Evolutionary conservation across 2,797 vertebrate genomes (phyloP), one percentile per base, ranked within the genome.

Genomic region (Gastrophryne carolinensis): DNA sequence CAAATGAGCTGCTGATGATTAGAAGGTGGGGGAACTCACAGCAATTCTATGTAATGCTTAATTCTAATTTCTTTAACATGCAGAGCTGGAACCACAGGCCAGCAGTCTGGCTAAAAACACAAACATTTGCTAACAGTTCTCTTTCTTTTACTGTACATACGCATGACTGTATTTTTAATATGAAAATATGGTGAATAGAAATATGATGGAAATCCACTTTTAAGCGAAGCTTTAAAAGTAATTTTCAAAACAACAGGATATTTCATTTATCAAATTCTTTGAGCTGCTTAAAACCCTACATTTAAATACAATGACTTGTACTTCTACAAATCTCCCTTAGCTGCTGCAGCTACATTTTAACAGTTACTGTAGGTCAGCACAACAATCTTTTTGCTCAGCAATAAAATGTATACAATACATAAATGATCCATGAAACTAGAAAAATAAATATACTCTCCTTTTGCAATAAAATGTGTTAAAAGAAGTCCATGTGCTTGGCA

Each of bases 181-280:
- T 58, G 41, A 26, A 75, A 60, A 50, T 57, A 52, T 47, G 29
- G 29, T 65, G 37, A 61, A 61, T 68, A 39, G 44, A 68, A 60
- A 68, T 61, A 39, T 52, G 30, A 75, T 68, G 54, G 67, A 68
- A 67, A 41, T 61, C 64, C 24, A 61, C 67, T 74, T 75, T 75
- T 68, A 68, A 34, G 54, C 41, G 73, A 67, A 68, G 64, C 57
- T 68, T 68, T 68, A 67, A 68, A 75, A 62, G 73, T 62, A 68
- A 75, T 75, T 58, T 68, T 35, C 44, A 52, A 69, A 75, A 61
- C 73, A 68, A 68, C 56, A 4, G 64, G 73, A 62, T 44, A 68
- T 61, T 67, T 60, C 19, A 75, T 75, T 67, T 58, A 60, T 75
- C 54, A 52, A 26, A 56, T 50, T 75, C 54, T 44, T 39, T 9